Evolutionary conservation across 2,113 vertebrate genomes (phyloP).

Genomic region (Erythrocercus mccallii): DNA sequence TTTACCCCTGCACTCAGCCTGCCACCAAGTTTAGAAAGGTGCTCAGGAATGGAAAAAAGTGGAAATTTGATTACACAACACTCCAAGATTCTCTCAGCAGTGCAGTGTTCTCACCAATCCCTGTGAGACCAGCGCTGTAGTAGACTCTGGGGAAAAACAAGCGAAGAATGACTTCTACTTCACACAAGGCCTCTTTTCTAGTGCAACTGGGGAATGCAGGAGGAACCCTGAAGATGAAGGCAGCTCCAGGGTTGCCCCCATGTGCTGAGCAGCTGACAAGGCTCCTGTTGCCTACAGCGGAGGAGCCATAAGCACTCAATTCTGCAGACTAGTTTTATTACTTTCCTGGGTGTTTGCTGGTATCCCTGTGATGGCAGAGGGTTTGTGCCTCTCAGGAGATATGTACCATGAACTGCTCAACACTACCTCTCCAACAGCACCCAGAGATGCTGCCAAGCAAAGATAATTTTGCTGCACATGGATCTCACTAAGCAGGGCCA

Average conservation of each 20-base stretch:
- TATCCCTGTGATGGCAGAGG: neutral
- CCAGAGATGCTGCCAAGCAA: neutral
- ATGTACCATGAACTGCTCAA: neutral
- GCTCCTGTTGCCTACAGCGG: neutral
- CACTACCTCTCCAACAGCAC: neutral
- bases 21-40: neutral
- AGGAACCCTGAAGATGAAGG: neutral
- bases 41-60: neutral
- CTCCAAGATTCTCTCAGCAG: neutral
- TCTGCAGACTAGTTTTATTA: neutral
- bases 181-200: neutral
- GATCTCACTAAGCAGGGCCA: neutral
- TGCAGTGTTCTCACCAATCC: neutral
- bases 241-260: fast-evolving
- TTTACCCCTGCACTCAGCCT: neutral
- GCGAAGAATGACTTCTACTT: neutral
- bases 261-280: neutral
- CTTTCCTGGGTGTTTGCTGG: neutral
- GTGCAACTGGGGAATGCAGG: neutral
- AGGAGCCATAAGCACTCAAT: neutral
- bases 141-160: neutral
- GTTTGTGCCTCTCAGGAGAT: neutral
- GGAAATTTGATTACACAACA: neutral
- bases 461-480: neutral
- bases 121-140: neutral